Conservation (phyloP, 2,113 vertebrate species). For the Plectropomus leopardus region DNA sequence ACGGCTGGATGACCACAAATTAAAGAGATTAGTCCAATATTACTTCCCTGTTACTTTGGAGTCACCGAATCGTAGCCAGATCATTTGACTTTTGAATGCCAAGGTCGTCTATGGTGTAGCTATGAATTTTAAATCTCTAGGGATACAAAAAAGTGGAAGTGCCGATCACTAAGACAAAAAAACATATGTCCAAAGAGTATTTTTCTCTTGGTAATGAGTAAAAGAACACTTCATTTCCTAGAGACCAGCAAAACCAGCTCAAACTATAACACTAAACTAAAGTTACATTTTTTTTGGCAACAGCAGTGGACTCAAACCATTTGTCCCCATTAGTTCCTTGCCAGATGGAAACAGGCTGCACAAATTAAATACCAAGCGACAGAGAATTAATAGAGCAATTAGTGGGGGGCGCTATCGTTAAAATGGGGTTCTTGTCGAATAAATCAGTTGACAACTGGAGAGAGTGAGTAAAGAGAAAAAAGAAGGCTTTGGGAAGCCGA, state of each 20-base stretch:
- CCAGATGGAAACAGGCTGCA: conserved; percentile 64
- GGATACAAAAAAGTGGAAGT: conserved; percentile 4
- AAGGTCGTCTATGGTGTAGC: conserved; percentile 41
- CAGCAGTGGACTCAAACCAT: conserved; percentile 30
- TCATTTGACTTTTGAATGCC: conserved; percentile 61
- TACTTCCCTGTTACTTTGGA: conserved; percentile 76
- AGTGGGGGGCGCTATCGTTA: conserved; percentile 45
- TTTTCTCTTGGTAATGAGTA: neutral
- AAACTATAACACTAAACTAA: conserved; percentile 6
- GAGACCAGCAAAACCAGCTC: neutral
- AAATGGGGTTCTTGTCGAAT: conserved; percentile 51
- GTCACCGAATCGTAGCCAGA: conserved; percentile 61
- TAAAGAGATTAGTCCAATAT: conserved; percentile 82
- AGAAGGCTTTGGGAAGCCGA: conserved; percentile 20
- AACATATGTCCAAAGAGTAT: neutral
- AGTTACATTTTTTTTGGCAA: conserved; percentile 3
- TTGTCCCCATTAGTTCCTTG: conserved; percentile 55
- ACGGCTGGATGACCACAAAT: conserved; percentile 80
- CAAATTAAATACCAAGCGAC: conserved; percentile 70
- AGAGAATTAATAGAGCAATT: conserved; percentile 71
- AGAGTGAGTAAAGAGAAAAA: conserved; percentile 45
- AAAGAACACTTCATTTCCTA: neutral
- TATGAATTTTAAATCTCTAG: conserved; percentile 29
- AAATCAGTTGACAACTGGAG: conserved; percentile 65
- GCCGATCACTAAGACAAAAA: neutral